phyloP scores from a whole-genome alignment of 2,797 vertebrate genomes.

The Hybognathus amarus region DNA sequence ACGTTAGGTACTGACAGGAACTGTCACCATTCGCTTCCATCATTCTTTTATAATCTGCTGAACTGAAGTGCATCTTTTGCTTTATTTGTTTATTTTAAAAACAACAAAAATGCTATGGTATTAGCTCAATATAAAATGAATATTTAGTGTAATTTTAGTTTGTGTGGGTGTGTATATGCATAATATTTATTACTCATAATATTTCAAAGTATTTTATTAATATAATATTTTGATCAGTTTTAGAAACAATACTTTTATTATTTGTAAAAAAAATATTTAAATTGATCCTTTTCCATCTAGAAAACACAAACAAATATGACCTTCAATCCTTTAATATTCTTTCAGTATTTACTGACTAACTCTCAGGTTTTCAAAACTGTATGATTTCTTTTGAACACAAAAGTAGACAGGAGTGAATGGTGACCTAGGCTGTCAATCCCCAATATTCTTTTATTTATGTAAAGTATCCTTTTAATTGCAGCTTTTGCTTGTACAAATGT shows the following conservation, averaged over 20 bases:
- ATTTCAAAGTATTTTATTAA: too few relatives aligned
- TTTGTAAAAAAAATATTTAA: too few relatives aligned
- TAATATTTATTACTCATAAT: too few relatives aligned
- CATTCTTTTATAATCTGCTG: neutral
- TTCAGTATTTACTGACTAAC: neutral
- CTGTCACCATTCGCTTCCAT: neutral
- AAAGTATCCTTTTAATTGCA: neutral
- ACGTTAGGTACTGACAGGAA: neutral
- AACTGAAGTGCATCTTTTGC: neutral
- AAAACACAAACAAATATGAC: neutral
- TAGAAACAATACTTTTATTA: too few relatives aligned
- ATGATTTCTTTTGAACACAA: neutral
- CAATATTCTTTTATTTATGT: neutral
- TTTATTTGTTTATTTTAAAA: too few relatives aligned
- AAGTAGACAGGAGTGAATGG: neutral
- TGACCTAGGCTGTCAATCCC: neutral
- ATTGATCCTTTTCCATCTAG: neutral
- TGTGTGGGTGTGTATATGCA: too few relatives aligned
- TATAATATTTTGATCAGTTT: too few relatives aligned
- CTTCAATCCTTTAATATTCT: neutral
- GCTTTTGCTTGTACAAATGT: neutral
- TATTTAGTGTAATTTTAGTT: too few relatives aligned
- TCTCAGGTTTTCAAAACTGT: neutral
- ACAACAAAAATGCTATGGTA: too few relatives aligned
- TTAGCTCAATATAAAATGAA: too few relatives aligned